Base-by-base conservation (phyloP, 1,140 invertebrate genomes). In the Temnothorax nylanderi region DNA sequence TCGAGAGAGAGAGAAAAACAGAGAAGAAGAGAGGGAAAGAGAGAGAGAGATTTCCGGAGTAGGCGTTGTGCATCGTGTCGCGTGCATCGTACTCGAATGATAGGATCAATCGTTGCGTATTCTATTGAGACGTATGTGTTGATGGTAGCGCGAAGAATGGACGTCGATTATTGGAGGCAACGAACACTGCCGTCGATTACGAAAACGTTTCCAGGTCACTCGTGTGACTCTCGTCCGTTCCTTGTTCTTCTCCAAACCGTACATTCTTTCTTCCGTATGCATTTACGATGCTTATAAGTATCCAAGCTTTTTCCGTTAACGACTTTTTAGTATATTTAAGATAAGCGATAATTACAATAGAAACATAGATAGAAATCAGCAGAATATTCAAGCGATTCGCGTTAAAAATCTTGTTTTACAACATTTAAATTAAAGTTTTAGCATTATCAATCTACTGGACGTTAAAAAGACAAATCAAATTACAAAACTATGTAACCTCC, bases 181-280 rank as follows among this genome's bases (percentile, higher is more conserved):
- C 34, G 37, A 81, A 56, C 54, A 81, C 67, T 56, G 37, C 21
- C 37, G 44, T 44, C 78, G 64, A 81, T 81, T 58, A 81, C 34
- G 47, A 81, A 71, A 71, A 81, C 34, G 49, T 81, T 71, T 81
- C 78, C 65, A 81, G 78, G 64, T 81, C 78, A 81, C 21, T 56
- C 49, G 65, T 37, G 49, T 41, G n/a, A 56, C 21, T 81, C 56
- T 54, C 26, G 16, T 80, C 37, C 65, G 13, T 11, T 71, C 62
- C n/a, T 54, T n/a, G 51, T 54, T 16, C 21, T 44, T 56, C 47
- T 54, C 0, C 47, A 26, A 26, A 69, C 13, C 13, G 2, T 32
- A 16, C 8, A 26, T 51, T n/a, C 47, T 69, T 54, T 69, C 47
- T 80, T 54, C 47, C 47, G 44, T 1, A 18, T 21, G 13, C 3